phyloP scores from a whole-genome alignment of 1,140 invertebrate species.

The Polypedilum vanderplanki region DNA sequence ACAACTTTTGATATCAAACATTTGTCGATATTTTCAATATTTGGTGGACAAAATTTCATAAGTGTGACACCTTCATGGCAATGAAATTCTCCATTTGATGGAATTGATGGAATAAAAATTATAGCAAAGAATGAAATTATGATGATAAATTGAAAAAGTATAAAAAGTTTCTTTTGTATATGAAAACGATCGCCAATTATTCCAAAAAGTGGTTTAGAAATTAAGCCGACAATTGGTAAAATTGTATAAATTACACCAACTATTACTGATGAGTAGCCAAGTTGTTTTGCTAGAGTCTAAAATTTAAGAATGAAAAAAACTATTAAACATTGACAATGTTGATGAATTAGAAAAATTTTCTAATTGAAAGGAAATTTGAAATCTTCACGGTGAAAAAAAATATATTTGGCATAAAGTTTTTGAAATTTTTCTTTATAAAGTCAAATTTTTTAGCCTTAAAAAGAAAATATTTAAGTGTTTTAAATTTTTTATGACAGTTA shows the following conservation, averaged over 20 bases:
- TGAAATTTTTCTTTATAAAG: too few relatives aligned
- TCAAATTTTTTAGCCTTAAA: too few relatives aligned
- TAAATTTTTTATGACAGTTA: too few relatives aligned
- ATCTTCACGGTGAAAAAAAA: too few relatives aligned
- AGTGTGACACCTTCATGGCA: conserved; percentile 48
- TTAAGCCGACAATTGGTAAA: conserved; percentile 67
- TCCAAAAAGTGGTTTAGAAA: conserved; percentile 74
- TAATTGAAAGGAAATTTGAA: too few relatives aligned
- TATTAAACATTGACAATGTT: too few relatives aligned
- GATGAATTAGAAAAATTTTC: not conserved
- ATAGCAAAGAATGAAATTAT: conserved; percentile 59
- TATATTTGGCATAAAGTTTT: too few relatives aligned
- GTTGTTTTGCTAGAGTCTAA: conserved; percentile 54
- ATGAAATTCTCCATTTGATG: conserved; percentile 47
- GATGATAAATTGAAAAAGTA: conserved; percentile 61
- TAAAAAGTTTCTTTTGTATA: conserved; percentile 66
- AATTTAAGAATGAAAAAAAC: conserved; percentile 51
- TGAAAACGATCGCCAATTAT: conserved; percentile 70
- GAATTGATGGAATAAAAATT: conserved; percentile 58
- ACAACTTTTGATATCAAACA: conserved; percentile 35
- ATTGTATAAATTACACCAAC: conserved; percentile 73
- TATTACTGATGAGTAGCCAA: conserved; percentile 71
- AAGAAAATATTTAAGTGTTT: too few relatives aligned
- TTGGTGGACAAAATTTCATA: conserved; percentile 45
- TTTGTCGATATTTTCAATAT: conserved; percentile 35